Base-by-base conservation (phyloP, 2,888 invertebrate species). In the Eupeodes latifasciatus region DNA sequence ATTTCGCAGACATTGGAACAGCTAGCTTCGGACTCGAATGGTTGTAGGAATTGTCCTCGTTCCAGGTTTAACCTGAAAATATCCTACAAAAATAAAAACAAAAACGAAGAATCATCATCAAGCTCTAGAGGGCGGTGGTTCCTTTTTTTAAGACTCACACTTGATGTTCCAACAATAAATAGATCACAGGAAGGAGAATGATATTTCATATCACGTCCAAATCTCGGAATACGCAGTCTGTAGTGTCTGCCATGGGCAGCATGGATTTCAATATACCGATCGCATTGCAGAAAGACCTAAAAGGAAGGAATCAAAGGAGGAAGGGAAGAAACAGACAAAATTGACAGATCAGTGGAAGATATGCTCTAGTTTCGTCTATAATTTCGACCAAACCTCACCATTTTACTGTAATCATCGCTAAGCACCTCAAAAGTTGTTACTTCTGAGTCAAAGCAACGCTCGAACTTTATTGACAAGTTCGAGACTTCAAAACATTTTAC, bases 371-470 rank as follows among this genome's bases (percentile, higher is more conserved):
- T 9, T 55, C 12, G 12, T 40, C 36, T 44, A 71, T 51, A 93
- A 14, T 71, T 71, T 71, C 51, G 71, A 71, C 71, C 71, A 71
- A 71, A 71, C 71, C 71, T 71, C 71, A 71, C 94, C 92, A 99
- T 94, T 95, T 99, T 99, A 90, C 98, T 96, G 92, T 98, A 99
- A 94, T 99, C 99, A 91, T 99, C 98, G 91, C 98, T 98, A 49
- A 99, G 94, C 90, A 97, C 95, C 94, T 98, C 96, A 94, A 99
- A 98, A 88, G 97, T 97, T n/a, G 99, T 96, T 64, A 98, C 98
- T 94, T 99, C 99, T 0, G 98, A 96, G 94, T 99, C 99, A 91
- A 99, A 96, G 92, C 99, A 99, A 89, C 99, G 95, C 94, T 99
- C 99, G 94, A 99, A 99, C 94, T 99, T 99, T 91, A 99, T 94